Base-by-base conservation (phyloP, 2,113 vertebrate genomes). In the Gasterosteus aculeatus region DNA sequence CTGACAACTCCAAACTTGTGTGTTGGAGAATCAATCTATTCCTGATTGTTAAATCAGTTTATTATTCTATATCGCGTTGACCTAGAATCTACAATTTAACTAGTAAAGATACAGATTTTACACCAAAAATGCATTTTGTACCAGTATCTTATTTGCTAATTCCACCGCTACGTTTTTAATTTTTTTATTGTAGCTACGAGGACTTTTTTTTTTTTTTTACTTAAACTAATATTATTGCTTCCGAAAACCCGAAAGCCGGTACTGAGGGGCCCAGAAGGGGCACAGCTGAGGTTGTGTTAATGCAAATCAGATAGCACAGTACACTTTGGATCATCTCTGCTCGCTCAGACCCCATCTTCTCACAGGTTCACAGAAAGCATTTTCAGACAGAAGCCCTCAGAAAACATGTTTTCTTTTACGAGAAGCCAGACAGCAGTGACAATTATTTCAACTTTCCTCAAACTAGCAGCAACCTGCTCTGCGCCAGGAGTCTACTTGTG, bases 271-370 rank as follows among this genome's bases (percentile, higher is more conserved):
- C 41, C 59, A 70, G 56, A 63, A 38, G 35, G 71, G 1, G 51
- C 26, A 29, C 59, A 44, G 78, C 63, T 53, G 15, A 70, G 72
- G 35, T 64, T 56, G 39, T 73, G 49, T 84, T 76, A 63, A 77
- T 75, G 65, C 51, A 71, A 68, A 78, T 73, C 61, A 78, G 53
- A 81, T 62, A 66, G 56, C 31, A 14, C 33, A 22, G 73, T 41
- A 56, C 12, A 44, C 47, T 49, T 81, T 71, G 46, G 15, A 31
- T 58, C 47, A 61, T 54, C 69, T 54, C 47, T 29, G 18, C 54
- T 16, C 7, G 26, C 51, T 78, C 72, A 41, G 64, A 62, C 66
- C 33, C 33, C 38, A 29, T 82, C 76, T 82, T 78, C 80, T 81
- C 60, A 3, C 68, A 60, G 39, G 33, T 67, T 26, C 47, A 72